These are phyloP conservation scores for Anguilla obscura DNA, from an alignment of 2,797 vertebrate species.

Conservation along the genomic window DNA sequence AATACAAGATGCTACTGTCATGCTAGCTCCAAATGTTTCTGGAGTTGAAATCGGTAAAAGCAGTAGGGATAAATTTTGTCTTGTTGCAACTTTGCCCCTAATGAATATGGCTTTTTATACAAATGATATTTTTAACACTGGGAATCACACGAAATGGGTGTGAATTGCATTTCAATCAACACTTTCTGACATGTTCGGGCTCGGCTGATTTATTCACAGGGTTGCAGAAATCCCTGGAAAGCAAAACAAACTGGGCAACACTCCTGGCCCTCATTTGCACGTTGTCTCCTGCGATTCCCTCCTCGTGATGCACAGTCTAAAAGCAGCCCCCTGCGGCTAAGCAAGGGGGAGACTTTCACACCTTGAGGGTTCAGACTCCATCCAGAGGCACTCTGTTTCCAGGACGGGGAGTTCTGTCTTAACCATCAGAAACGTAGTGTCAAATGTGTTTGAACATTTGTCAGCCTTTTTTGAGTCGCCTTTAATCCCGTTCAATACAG, in stretches of 20 bases:
- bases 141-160: not conserved
- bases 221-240: not conserved
- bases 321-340: conserved; percentile 51
- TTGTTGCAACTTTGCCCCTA: not conserved
- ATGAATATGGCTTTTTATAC: conserved; percentile 2
- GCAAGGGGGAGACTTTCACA: conserved; percentile 4
- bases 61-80: not conserved
- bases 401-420: not conserved
- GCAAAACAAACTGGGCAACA: not conserved
- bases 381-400: not conserved
- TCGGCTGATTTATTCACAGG: not conserved
- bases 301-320: not conserved
- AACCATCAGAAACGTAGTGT: not conserved
- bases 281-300: conserved; percentile 18
- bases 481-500: not conserved
- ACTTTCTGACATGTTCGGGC: not conserved
- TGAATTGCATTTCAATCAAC: conserved; percentile 32
- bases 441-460: not conserved
- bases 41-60: not conserved
- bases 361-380: not conserved
- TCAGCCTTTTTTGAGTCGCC: not conserved
- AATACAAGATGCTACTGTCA: not conserved
- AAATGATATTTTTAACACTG: conserved; percentile 3
- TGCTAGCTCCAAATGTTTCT: not conserved
- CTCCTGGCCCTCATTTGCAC: not conserved